A percentile compares a stretch with the other conserved stretches of the same genome.
Conservation (phyloP, 1,140 invertebrate species). For the Pseudomyrmex dendroicus region DNA sequence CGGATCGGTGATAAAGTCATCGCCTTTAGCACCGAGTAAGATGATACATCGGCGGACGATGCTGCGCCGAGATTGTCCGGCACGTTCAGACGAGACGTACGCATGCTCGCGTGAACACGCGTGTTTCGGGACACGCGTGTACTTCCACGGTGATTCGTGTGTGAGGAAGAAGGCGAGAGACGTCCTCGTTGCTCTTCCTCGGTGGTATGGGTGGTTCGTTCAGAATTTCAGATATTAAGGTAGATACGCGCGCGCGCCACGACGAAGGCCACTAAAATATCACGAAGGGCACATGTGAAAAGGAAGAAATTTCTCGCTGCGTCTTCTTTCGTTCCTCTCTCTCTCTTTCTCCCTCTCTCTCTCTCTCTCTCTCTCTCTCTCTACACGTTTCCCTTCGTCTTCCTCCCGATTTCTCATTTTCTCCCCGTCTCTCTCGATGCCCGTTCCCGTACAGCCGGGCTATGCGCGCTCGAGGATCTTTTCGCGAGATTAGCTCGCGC, state of each 20-base stretch:
- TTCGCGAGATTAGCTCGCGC: conserved; percentile 66
- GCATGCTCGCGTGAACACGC: conserved; percentile 36
- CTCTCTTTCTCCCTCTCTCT: background rate
- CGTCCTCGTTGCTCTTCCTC: conserved; percentile 57
- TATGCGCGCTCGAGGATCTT: conserved; percentile 50
- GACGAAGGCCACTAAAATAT: conserved; percentile 69
- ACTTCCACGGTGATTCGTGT: conserved; percentile 2
- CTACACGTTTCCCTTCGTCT: background rate
- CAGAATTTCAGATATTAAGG: conserved; percentile 76
- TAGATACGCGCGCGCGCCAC: conserved; percentile 65
- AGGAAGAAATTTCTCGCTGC: conserved; percentile 54
- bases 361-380: background rate
- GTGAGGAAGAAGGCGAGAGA: conserved; percentile 23
- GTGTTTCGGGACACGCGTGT: background rate
- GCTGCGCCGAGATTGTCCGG: conserved; percentile 79
- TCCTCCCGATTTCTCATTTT: conserved; percentile 47
- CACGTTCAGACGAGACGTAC: conserved; percentile 51
- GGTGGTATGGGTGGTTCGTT: conserved; percentile 69
- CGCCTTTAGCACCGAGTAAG: conserved; percentile 84
- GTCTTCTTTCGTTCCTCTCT: conserved; percentile 7
- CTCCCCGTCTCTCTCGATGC: conserved; percentile 8
- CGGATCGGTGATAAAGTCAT: conserved; percentile 86
- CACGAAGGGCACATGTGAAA: conserved; percentile 52
- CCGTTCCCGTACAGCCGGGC: conserved; percentile 8
- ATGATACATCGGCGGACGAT: conserved; percentile 85